phyloP scores from a whole-genome alignment of 2,888 invertebrate genomes.

The Papilio elwesi region DNA sequence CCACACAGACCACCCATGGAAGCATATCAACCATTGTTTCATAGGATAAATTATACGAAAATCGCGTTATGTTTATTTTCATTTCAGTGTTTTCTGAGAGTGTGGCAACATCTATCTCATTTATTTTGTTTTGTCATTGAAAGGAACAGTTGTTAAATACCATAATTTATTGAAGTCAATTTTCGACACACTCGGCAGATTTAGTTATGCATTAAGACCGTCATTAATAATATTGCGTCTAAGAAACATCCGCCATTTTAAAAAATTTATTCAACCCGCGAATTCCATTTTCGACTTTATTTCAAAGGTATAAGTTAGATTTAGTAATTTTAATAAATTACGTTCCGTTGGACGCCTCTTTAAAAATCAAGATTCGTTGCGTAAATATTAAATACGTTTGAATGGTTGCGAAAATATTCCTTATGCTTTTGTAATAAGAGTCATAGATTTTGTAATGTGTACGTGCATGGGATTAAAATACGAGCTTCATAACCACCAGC shows the following conservation, averaged over 20 bases:
- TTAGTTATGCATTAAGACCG: conserved; percentile 34
- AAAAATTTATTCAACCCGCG: conserved; percentile 15
- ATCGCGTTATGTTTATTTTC: neutral
- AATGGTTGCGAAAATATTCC: conserved; percentile 28
- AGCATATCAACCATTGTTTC: no score
- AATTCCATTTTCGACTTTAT: conserved; percentile 28
- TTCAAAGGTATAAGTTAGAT: conserved; percentile 20
- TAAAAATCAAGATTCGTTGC: conserved; percentile 44
- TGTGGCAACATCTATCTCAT: no score
- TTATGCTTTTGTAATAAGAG: conserved; percentile 25
- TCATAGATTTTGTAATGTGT: conserved; percentile 16
- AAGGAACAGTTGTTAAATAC: conserved; percentile 1
- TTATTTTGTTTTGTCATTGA: neutral
- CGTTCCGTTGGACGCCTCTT: conserved; percentile 44
- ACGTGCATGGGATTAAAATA: conserved; percentile 23
- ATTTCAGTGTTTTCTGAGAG: no score
- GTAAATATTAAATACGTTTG: conserved; percentile 36
- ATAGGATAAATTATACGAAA: neutral
- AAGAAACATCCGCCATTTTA: conserved; percentile 35
- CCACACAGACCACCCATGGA: neutral
- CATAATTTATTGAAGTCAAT: conserved; percentile 25
- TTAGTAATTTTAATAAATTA: conserved; percentile 38
- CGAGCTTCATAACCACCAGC: conserved; percentile 26
- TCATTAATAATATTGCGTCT: conserved; percentile 38
- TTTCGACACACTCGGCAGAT: conserved; percentile 28